These are phyloP conservation scores for Pseudorectes ferrugineus DNA, from an alignment of 2,113 vertebrate genomes.

Conservation along the genomic window DNA sequence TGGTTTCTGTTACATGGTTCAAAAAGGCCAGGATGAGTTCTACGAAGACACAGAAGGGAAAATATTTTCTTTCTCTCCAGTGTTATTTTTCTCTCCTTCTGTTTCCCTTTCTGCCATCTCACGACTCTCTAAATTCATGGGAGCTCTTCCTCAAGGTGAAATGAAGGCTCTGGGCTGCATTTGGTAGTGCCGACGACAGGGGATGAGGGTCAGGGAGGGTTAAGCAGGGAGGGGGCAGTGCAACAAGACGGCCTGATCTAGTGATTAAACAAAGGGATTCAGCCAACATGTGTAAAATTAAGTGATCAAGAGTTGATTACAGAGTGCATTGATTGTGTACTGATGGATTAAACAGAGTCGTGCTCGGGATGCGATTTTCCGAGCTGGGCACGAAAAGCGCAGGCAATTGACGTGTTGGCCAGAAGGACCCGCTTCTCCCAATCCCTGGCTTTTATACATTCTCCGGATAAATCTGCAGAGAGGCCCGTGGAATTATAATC, in stretches of 20 bases:
- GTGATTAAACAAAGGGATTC: slow-evolving; percentile 77
- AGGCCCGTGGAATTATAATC: slow-evolving; percentile 85
- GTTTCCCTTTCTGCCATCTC: neutral
- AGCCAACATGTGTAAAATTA: slow-evolving; percentile 78
- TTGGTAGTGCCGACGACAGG: neutral
- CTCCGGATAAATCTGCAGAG: slow-evolving; percentile 72
- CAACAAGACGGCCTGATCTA: slow-evolving; percentile 61
- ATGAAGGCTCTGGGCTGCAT: slow-evolving; percentile 44
- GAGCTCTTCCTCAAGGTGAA: slow-evolving; percentile 67
- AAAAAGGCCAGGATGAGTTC: neutral
- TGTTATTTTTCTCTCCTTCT: neutral
- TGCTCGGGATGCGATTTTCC: slow-evolving; percentile 69
- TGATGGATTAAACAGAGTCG: slow-evolving; percentile 78
- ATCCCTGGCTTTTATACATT: slow-evolving; percentile 70
- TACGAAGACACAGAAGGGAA: neutral
- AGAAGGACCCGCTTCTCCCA: slow-evolving; percentile 67
- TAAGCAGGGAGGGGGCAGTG: slow-evolving; percentile 46
- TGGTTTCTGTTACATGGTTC: neutral
- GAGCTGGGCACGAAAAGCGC: slow-evolving; percentile 41
- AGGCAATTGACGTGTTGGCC: slow-evolving; percentile 66
- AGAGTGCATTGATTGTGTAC: slow-evolving; percentile 79
- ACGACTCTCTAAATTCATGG: slow-evolving; percentile 12
- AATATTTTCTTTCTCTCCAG: neutral
- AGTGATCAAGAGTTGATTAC: slow-evolving; percentile 84
- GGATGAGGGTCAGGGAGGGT: slow-evolving; percentile 34